Conservation (phyloP, 2,797 vertebrate species). For the Pseudochaenichthys georgianus region DNA sequence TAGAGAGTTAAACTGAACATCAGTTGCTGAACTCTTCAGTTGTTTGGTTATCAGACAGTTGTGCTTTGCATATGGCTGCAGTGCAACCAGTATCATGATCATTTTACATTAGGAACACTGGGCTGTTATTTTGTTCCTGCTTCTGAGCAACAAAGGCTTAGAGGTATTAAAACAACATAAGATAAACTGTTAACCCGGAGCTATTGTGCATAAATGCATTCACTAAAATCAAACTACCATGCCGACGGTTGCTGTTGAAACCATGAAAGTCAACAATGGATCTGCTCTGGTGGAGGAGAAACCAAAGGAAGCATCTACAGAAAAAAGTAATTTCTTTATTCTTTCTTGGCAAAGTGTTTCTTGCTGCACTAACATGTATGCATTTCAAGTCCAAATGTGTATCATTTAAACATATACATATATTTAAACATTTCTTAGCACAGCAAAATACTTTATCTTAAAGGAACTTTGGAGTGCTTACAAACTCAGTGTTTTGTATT, state of each 20-base stretch:
- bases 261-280: slow-evolving; percentile 35
- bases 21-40: not conserved
- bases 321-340: slow-evolving; percentile 9
- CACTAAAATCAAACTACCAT: not conserved
- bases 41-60: slow-evolving; percentile 22
- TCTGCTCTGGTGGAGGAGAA: slow-evolving; percentile 3
- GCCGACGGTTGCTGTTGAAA: not conserved
- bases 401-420: too few species aligned
- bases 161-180: not conserved
- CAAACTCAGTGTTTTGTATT: not conserved
- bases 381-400: not conserved
- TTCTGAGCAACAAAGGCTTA: not conserved
- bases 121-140: not conserved
- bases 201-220: not conserved
- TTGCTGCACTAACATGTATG: not conserved
- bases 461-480: not conserved
- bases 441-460: too few species aligned
- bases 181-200: not conserved
- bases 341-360: not conserved
- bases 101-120: not conserved
- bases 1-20: not conserved
- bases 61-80: slow-evolving; percentile 54
- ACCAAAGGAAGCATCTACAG: not conserved
- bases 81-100: not conserved
- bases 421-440: not conserved